phyloP scores from a whole-genome alignment of 1,140 invertebrate genomes.

The Psix sp. region DNA sequence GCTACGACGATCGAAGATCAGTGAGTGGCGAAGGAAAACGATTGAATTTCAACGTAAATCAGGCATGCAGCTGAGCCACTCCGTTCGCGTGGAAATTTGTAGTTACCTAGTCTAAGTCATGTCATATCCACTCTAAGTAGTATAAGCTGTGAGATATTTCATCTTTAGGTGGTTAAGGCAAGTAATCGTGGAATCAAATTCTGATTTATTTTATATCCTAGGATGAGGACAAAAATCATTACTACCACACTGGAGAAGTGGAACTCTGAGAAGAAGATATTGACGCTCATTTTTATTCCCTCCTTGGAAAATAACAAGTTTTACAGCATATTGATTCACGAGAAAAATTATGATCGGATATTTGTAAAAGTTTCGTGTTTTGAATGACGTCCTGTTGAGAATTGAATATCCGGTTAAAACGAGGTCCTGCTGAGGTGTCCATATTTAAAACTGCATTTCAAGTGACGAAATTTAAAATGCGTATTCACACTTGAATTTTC shows the following conservation, averaged over 20 bases:
- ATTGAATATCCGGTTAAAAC: too few species aligned
- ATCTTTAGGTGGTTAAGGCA: slow-evolving; percentile 45
- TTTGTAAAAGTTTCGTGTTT: too few species aligned
- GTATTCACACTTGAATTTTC: too few species aligned
- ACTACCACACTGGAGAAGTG: slow-evolving; percentile 10
- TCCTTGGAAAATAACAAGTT: too few species aligned
- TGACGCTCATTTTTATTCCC: slow-evolving; percentile 15
- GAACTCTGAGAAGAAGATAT: slow-evolving; percentile 19
- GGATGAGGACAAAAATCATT: slow-evolving; percentile 44
- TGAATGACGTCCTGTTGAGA: too few species aligned
- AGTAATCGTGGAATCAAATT: slow-evolving; percentile 53
- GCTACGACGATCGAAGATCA: slow-evolving; percentile 53
- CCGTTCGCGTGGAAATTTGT: slow-evolving; percentile 56
- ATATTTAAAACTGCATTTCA: too few species aligned
- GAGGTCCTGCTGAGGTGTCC: too few species aligned
- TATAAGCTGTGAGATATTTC: slow-evolving; percentile 55
- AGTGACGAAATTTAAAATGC: too few species aligned
- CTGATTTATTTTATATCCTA: slow-evolving; percentile 51
- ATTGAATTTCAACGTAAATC: slow-evolving; percentile 58
- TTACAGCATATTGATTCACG: too few species aligned
- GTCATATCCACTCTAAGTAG: slow-evolving; percentile 51
- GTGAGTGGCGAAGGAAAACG: slow-evolving; percentile 51
- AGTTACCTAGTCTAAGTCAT: slow-evolving; percentile 57
- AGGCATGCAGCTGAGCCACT: slow-evolving; percentile 53
- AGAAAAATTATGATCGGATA: too few species aligned